Base-by-base conservation (phyloP, 2,113 vertebrate genomes). In the Echinops telfairi region DNA sequence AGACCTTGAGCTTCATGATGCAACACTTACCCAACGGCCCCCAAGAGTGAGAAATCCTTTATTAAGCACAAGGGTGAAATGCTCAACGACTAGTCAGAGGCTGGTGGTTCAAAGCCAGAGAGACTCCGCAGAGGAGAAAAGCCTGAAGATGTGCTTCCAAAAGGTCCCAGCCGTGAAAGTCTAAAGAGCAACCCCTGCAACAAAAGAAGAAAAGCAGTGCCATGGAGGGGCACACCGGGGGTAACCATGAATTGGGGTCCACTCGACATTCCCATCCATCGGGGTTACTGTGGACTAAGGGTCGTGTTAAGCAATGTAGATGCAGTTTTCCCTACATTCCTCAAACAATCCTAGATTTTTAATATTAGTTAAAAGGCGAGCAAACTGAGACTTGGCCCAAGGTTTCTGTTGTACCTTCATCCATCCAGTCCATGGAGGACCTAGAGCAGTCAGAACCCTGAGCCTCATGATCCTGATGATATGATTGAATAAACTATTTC, bases 321-420 rank as follows among this genome's bases (percentile, higher is more conserved):
- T 40, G 36, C 38, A 66, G 31, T 58, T 77, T 85, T 53, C 60
- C 60, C 83, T 19, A 8, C 58, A 19, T 53, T 78, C 3, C 64
- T 93, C 31, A 75, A 85, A 76, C 47, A 2, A 15, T 10, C 83
- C 83, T 43, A 62, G 76, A 62, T 62, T 80, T 23, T 89, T 86
- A 53, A 89, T 43, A 38, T 33, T 38, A 80, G 62, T 92, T 68
- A 93, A 88, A 71, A 75, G 27, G 60, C 38, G 76, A 93, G 60
- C 58, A 70, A 88, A 64, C 53, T 66, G 57, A 90, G 75, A 92
- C 47, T 14, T 53, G 0, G 6, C 4, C 47, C 64, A 64, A 27
- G 38, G 8, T 82, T 91, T 82, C 73, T 83, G 40, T n/a, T n/a
- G 22, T 31, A 27, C 43, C 31, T n/a, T 53, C 83, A 62, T 22